A percentile compares a stretch with the other conserved stretches of the same genome.
Conservation (phyloP, 2,113 vertebrate species). For the Raja brachyura region DNA sequence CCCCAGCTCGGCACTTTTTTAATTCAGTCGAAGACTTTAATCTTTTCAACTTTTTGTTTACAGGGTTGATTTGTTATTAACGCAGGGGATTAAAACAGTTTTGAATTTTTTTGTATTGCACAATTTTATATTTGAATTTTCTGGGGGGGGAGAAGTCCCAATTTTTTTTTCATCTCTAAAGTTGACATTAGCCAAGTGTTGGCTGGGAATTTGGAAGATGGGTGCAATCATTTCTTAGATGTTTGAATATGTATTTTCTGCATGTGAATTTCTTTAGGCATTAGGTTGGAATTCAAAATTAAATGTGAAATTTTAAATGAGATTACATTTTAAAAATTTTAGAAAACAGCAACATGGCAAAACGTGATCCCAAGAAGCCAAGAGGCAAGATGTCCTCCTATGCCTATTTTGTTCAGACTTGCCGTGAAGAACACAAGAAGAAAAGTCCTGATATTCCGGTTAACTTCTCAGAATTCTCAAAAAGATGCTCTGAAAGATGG, state of each 20-base stretch:
- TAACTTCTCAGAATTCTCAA: conserved; percentile 79
- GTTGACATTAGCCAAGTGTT: neutral
- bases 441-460: conserved; percentile 77
- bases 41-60: neutral
- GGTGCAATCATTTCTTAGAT: neutral
- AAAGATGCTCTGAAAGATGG: conserved; percentile 75
- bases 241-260: neutral
- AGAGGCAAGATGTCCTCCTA: conserved; percentile 85
- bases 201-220: neutral
- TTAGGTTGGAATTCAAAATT: too few species aligned
- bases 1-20: neutral
- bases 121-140: neutral
- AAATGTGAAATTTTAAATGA: neutral
- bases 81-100: neutral
- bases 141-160: neutral
- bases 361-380: conserved; percentile 81
- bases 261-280: neutral
- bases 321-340: neutral
- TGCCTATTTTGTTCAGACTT: conserved; percentile 80
- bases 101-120: neutral
- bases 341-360: conserved; percentile 65
- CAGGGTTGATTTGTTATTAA: neutral
- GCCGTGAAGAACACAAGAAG: conserved; percentile 80
- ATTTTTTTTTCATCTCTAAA: neutral
- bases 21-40: neutral